Base-by-base conservation (phyloP, 2,888 invertebrate genomes). In the Hybos culiciformis region DNA sequence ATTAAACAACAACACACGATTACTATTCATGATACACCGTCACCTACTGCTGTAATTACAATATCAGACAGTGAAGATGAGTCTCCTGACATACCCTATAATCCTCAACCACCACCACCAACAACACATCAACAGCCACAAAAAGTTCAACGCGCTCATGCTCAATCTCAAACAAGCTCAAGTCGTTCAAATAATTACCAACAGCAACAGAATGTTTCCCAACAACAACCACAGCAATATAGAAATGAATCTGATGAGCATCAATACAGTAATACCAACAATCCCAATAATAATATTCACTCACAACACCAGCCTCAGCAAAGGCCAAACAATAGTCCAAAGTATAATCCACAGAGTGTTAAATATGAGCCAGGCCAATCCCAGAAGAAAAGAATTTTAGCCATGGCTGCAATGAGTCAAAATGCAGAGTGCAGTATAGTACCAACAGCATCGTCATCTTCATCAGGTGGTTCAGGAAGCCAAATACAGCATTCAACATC, bases 51-150 rank as follows among this genome's bases (percentile, higher is more conserved):
- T 44, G 91, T 94, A 54, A 94, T 96, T 59, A 94, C 93, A 33
- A 91, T 92, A 56, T 88, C 87, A 15, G 94, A 94, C 62, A 92
- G 91, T 54, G 93, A 93, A 60, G 93, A 93, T 60, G 93, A 94
- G 57, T 70, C 74, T 42, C 69, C 70, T 8, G 70, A 66, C 44
- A 48, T 54, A n/a, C 55, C 54, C 20, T 50, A 50, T 24, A 45
- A 46, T 36, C 48, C 48, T 19, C 51, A 51, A 6, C 53, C 54
- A 18, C 51, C 53, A 11, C 20, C 4, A 7, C 21, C 12, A n/a
- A 12, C 12, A 7, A 20, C 19, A 5, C 36, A 36, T 23, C 23
- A 38, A 24, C 32, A 38, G 14, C 37, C 24, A 4, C 31, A 38
- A 38, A 19, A 33, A 12, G 31, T 24, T n/a, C 63, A 63, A 53